A percentile compares a stretch with the other conserved stretches of the same genome.
phyloP scores from a whole-genome alignment of 2,113 vertebrate genomes.

The Castor canadensis region DNA sequence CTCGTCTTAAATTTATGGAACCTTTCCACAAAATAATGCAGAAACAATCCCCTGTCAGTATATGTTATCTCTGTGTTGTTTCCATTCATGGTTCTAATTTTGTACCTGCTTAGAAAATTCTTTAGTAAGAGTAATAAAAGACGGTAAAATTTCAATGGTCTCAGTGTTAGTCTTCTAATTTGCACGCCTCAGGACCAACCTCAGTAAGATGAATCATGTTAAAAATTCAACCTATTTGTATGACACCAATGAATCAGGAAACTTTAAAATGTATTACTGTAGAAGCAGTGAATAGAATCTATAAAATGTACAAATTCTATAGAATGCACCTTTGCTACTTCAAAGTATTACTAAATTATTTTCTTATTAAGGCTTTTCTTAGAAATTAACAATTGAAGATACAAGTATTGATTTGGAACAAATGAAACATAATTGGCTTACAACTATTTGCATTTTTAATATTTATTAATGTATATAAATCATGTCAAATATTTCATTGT shows the following conservation, averaged over 20 bases:
- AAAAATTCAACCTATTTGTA: slow-evolving; percentile 31
- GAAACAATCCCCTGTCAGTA: background rate
- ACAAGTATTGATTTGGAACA: slow-evolving; percentile 36
- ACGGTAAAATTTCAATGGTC: background rate
- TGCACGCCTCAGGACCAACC: background rate
- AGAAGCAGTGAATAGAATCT: background rate
- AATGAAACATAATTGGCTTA: slow-evolving; percentile 14
- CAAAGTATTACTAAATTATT: slow-evolving; percentile 14
- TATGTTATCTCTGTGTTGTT: background rate
- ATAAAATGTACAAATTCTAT: slow-evolving; percentile 40
- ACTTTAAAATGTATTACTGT: background rate
- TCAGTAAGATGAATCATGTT: background rate
- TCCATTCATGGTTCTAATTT: background rate
- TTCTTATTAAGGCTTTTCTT: slow-evolving; percentile 17
- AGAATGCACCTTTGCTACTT: background rate
- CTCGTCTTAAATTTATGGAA: background rate
- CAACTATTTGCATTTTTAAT: slow-evolving; percentile 47
- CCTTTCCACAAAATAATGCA: background rate
- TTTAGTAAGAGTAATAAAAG: background rate
- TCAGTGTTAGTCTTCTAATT: background rate
- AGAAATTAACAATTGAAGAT: slow-evolving; percentile 40
- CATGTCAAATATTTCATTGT: slow-evolving; percentile 27
- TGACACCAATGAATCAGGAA: background rate
- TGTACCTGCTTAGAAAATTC: background rate
- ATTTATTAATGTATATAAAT: slow-evolving; percentile 24